phyloP scores from a whole-genome alignment of 2,888 invertebrate species.

The Tridacna gigas region DNA sequence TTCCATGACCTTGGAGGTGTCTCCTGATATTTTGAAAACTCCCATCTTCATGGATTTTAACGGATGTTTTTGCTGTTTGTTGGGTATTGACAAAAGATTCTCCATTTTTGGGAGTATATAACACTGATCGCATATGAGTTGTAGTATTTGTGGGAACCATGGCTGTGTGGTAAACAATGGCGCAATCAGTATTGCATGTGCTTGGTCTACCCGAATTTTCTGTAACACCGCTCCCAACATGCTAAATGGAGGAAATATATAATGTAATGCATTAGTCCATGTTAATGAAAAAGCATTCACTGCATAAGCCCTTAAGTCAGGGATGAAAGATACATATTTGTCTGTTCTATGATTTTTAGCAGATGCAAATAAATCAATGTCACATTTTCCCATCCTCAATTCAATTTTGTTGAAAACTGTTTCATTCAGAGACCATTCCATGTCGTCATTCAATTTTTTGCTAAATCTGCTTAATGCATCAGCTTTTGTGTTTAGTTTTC shows the following conservation, averaged over 20 bases:
- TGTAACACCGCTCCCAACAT: constrained; percentile 41
- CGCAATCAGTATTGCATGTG: constrained; percentile 38
- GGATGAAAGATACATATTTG: constrained; percentile 38
- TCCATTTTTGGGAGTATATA: constrained; percentile 25
- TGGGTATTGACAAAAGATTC: not conserved
- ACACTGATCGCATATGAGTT: constrained; percentile 13
- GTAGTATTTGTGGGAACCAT: constrained; percentile 39
- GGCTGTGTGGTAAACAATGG: constrained; percentile 40
- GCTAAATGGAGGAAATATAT: constrained; percentile 62
- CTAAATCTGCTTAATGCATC: constrained; percentile 27
- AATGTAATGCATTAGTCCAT: constrained; percentile 37
- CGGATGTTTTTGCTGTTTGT: not conserved
- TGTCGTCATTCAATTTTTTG: constrained; percentile 27
- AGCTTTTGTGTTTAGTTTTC: constrained; percentile 32
- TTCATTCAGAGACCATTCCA: constrained; percentile 33
- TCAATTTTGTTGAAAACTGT: constrained; percentile 26
- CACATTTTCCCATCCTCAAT: not conserved
- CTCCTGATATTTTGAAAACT: constrained; percentile 33
- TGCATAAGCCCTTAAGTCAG: constrained; percentile 39
- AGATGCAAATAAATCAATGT: constrained; percentile 50
- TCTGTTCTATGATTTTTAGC: constrained; percentile 28
- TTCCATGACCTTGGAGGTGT: constrained; percentile 26
- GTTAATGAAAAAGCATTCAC: constrained; percentile 53
- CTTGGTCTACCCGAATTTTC: constrained; percentile 43
- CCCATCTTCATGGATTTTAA: constrained; percentile 31